Conservation (phyloP, 2,113 vertebrate genomes). For the Anas platyrhynchos region DNA sequence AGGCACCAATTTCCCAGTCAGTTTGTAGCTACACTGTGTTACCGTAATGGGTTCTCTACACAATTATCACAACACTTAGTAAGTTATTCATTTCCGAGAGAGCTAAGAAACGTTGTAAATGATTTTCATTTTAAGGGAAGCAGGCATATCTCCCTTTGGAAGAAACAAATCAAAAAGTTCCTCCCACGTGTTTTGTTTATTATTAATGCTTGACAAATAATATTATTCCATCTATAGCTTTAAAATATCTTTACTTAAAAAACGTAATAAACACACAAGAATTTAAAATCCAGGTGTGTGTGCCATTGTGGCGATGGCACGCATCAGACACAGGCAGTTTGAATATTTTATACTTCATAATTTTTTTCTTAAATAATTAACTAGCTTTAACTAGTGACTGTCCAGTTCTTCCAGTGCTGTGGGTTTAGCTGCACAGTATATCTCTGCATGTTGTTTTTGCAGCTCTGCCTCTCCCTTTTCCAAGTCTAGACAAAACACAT, state of each 20-base stretch:
- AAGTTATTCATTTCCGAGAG: conserved; percentile 31
- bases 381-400: conserved; percentile 40
- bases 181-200: not conserved
- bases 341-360: conserved; percentile 67
- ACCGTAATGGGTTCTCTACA: conserved; percentile 22
- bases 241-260: not conserved
- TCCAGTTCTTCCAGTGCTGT: not conserved
- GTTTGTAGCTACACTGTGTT: conserved; percentile 70
- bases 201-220: not conserved
- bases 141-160: not conserved
- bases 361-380: conserved; percentile 66
- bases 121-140: conserved; percentile 10
- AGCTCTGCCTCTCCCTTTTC: not conserved
- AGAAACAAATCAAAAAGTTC: not conserved
- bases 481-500: not conserved
- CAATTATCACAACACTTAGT: conserved; percentile 61
- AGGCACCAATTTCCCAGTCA: conserved; percentile 75
- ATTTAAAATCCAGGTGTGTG: not conserved
- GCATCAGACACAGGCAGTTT: conserved; percentile 26
- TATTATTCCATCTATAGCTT: not conserved
- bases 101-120: not conserved
- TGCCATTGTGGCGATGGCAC: not conserved
- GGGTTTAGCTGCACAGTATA: not conserved
- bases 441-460: not conserved
- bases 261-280: not conserved